Evolutionary conservation across 2,113 vertebrate genomes (phyloP).

Genomic region (Epinephelus moara): DNA sequence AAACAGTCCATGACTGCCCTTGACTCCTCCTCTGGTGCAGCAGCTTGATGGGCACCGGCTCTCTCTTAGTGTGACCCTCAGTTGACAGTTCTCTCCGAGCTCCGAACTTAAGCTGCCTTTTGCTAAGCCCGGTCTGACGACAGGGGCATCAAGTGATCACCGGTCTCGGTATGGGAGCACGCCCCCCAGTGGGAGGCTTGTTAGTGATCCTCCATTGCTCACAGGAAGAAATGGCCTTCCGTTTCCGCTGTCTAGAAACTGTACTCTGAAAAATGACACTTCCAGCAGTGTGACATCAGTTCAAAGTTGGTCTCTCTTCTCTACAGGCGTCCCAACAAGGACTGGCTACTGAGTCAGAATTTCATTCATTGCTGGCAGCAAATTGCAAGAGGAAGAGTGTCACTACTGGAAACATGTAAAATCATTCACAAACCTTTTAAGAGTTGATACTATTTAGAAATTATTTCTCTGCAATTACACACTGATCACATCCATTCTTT

Average conservation of each 20-base stretch:
- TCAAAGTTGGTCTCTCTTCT: background rate
- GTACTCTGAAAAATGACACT: conserved; percentile 26
- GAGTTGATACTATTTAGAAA: conserved; percentile 2
- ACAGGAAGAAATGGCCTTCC: conserved; percentile 65
- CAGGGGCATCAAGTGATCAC: conserved; percentile 82
- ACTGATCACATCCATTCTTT: too few species aligned
- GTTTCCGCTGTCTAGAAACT: conserved; percentile 40
- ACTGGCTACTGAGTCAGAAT: background rate
- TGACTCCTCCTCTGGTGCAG: conserved; percentile 78
- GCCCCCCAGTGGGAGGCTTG: conserved; percentile 72
- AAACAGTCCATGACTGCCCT: conserved; percentile 78
- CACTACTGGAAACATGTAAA: conserved; percentile 3
- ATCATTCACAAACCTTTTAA: conserved; percentile 10
- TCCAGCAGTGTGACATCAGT: background rate
- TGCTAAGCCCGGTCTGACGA: conserved; percentile 63
- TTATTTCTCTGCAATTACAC: background rate
- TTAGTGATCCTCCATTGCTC: conserved; percentile 62
- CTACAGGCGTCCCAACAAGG: background rate
- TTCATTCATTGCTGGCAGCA: background rate
- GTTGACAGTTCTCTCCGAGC: conserved; percentile 76
- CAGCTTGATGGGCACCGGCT: conserved; percentile 56
- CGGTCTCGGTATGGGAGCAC: conserved; percentile 47
- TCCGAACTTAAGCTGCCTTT: conserved; percentile 66
- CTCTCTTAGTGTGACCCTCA: conserved; percentile 69
- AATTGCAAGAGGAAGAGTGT: background rate